Evolutionary conservation across 2,888 invertebrate genomes (phyloP).

Genomic region (Orchesellides sinensis): DNA sequence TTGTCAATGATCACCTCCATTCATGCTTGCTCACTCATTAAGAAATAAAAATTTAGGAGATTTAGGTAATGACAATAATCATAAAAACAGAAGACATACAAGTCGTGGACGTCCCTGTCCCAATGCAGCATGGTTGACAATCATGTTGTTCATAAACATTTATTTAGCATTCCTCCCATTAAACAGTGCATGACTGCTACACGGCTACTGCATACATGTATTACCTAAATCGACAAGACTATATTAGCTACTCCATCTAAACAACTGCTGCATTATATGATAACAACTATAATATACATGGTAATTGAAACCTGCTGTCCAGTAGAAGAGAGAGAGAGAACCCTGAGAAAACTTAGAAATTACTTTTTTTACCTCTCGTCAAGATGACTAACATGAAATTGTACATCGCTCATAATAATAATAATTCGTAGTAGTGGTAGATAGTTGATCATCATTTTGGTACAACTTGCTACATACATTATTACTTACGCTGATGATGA

Average conservation of each 20-base stretch:
- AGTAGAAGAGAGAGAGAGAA: not conserved
- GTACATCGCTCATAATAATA: conserved; percentile 1
- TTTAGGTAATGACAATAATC: not conserved
- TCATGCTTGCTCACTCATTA: not conserved
- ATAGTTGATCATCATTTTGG: not conserved
- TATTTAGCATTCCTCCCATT: no score
- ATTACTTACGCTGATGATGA: not conserved
- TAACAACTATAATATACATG: not conserved
- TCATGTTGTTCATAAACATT: no score
- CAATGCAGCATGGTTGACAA: no score
- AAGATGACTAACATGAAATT: not conserved
- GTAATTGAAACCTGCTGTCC: not conserved
- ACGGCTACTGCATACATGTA: no score
- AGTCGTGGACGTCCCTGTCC: not conserved
- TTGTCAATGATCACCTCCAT: no score
- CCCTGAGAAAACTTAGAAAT: conserved; percentile 1
- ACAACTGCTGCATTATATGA: no score
- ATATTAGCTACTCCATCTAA: no score
- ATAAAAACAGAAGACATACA: not conserved
- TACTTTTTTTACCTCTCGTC: not conserved
- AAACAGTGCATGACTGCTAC: no score
- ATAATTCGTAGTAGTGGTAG: not conserved
- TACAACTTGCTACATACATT: not conserved
- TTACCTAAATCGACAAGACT: no score
- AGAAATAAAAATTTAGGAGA: not conserved